Percentiles rank a stretch among this genome's conserved stretches.
Evolutionary conservation across 2,113 vertebrate genomes (phyloP).

Genomic region (Aegotheles bennettii): DNA sequence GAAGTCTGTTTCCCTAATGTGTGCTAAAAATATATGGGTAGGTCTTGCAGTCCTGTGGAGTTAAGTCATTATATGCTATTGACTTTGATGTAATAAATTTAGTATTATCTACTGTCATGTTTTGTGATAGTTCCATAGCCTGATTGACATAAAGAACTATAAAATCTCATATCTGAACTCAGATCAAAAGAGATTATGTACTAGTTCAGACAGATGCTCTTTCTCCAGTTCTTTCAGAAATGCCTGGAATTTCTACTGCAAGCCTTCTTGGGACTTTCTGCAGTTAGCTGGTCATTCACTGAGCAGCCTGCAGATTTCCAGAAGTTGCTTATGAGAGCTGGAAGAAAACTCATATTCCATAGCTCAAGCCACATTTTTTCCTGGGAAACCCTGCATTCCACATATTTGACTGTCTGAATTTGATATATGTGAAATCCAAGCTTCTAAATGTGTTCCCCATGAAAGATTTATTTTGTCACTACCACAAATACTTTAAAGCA

Average conservation of each 20-base stretch:
- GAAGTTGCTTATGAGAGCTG: background rate
- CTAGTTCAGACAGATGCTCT: slow-evolving; percentile 39
- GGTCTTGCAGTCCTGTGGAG: background rate
- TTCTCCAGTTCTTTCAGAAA: slow-evolving; percentile 26
- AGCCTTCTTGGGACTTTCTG: background rate
- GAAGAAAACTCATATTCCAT: slow-evolving; percentile 13
- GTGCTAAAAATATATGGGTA: slow-evolving; percentile 23
- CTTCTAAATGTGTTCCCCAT: background rate
- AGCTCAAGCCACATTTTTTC: background rate
- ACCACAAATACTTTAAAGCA: slow-evolving; percentile 19
- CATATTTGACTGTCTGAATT: background rate
- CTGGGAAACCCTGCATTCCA: background rate
- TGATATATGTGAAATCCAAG: slow-evolving; percentile 8
- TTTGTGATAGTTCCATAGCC: background rate
- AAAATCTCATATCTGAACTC: slow-evolving; percentile 37
- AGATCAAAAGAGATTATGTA: slow-evolving; percentile 31
- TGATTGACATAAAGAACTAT: slow-evolving; percentile 5
- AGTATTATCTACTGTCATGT: background rate
- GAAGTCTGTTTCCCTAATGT: background rate
- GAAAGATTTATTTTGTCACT: background rate
- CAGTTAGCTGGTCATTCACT: background rate
- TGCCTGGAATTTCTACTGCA: slow-evolving; percentile 36
- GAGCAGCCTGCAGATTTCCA: background rate
- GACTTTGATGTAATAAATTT: slow-evolving; percentile 14
- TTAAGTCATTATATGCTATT: background rate